Conservation (phyloP, 2,888 invertebrate species). For the Autographa gamma region DNA sequence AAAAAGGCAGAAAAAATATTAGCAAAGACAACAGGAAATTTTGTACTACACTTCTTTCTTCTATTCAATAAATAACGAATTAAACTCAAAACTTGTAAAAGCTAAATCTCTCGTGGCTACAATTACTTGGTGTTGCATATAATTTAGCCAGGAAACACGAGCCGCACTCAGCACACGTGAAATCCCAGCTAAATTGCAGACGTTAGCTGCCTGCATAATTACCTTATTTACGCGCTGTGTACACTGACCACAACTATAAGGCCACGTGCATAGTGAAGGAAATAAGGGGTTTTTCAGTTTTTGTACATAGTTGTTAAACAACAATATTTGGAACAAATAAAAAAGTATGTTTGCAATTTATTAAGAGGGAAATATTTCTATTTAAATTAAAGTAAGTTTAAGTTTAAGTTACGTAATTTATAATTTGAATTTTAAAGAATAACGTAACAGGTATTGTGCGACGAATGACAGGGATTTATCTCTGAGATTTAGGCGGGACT, state of each 20-base stretch:
- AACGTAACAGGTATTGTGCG: neutral
- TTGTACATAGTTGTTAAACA: too few relatives aligned
- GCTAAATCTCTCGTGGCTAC: too few relatives aligned
- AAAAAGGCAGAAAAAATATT: too few relatives aligned
- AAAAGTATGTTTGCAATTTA: too few relatives aligned
- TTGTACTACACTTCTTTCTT: too few relatives aligned
- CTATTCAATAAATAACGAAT: too few relatives aligned
- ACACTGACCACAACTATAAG: neutral
- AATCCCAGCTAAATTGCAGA: neutral
- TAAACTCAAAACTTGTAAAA: too few relatives aligned
- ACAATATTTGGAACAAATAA: too few relatives aligned
- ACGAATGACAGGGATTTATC: neutral
- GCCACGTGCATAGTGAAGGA: neutral
- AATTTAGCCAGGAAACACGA: neutral
- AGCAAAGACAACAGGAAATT: too few relatives aligned
- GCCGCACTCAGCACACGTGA: neutral
- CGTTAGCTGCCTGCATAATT: constrained; percentile 8
- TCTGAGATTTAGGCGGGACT: neutral
- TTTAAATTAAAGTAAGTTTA: too few relatives aligned
- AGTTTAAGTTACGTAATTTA: too few relatives aligned
- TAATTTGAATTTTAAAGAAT: neutral
- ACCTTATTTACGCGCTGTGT: neutral
- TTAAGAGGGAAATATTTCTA: too few relatives aligned
- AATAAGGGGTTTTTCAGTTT: neutral
- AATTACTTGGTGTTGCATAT: neutral